These are phyloP conservation scores for Semibalanus balanoides DNA, from an alignment of 1,140 invertebrate genomes.

Conservation along the genomic window DNA sequence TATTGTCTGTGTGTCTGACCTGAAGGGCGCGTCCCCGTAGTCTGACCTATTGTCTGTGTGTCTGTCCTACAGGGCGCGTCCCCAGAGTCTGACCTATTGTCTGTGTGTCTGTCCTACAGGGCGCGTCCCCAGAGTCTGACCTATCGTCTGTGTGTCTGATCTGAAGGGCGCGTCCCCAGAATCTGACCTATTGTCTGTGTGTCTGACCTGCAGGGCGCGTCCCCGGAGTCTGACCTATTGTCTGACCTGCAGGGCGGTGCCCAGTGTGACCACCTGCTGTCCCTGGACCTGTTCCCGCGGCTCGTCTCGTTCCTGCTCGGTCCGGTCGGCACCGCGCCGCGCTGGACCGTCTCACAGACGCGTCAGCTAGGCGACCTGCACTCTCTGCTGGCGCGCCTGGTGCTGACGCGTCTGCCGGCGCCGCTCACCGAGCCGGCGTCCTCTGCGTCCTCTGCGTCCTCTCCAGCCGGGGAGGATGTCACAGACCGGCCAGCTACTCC, in stretches of 20 bases:
- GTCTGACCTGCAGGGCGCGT: no score
- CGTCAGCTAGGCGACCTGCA: conserved; percentile 34
- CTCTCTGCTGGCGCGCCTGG: conserved; percentile 30
- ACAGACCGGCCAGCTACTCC: neutral
- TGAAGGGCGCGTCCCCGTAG: no score
- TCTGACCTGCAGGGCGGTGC: conserved; percentile 30
- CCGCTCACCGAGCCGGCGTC: conserved; percentile 7
- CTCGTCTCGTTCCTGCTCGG: conserved; percentile 35
- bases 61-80: no score
- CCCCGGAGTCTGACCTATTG: no score
- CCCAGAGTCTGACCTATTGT: no score
- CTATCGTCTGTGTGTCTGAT: no score
- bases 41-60: no score
- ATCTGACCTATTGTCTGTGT: no score
- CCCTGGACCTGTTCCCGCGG: conserved; percentile 31
- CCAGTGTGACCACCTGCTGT: conserved; percentile 34
- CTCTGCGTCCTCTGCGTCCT: neutral
- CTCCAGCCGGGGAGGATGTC: neutral
- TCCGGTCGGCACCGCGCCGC: conserved; percentile 17
- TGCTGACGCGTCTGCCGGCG: conserved; percentile 25
- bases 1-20: no score
- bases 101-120: no score
- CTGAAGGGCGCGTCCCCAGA: no score
- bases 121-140: no score
- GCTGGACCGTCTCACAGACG: conserved; percentile 35